Percentiles rank a stretch among this genome's conserved stretches.
These are phyloP conservation scores for Polylopha cassiicola DNA, from an alignment of 2,888 invertebrate species.

Conservation along the genomic window DNA sequence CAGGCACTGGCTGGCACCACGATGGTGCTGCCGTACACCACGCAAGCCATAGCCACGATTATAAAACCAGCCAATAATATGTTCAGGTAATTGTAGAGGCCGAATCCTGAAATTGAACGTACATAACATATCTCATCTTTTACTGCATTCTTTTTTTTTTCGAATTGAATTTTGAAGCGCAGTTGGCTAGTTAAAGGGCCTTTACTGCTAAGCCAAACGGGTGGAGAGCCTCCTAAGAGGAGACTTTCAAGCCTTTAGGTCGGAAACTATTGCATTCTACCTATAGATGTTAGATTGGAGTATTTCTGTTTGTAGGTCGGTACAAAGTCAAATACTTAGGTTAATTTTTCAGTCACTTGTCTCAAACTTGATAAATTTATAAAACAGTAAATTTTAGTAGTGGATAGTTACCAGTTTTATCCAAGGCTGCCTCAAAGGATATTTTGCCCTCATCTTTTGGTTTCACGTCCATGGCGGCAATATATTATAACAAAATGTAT, in stretches of 20 bases:
- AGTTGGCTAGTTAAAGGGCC: too few species aligned
- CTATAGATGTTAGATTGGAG: too few species aligned
- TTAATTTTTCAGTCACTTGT: too few species aligned
- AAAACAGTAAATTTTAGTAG: too few species aligned
- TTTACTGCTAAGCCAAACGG: neutral
- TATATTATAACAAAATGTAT: neutral
- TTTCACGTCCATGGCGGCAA: neutral
- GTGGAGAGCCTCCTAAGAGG: too few species aligned
- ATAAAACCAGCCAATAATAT: slow-evolving; percentile 25
- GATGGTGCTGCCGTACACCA: slow-evolving; percentile 28
- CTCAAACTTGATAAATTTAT: too few species aligned
- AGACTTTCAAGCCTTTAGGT: too few species aligned
- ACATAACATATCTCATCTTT: neutral
- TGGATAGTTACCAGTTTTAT: slow-evolving; percentile 25
- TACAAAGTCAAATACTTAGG: too few species aligned
- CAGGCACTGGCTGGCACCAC: slow-evolving; percentile 31
- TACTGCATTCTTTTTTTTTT: too few species aligned
- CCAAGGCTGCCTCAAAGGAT: slow-evolving; percentile 24
- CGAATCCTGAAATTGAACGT: slow-evolving; percentile 25
- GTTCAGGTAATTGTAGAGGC: slow-evolving; percentile 27
- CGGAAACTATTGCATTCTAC: too few species aligned
- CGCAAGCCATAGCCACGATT: slow-evolving; percentile 28
- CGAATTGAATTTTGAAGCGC: too few species aligned
- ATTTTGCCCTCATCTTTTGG: neutral
- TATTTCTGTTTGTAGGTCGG: too few species aligned